A percentile compares a stretch with the other conserved stretches of the same genome.
These are phyloP conservation scores for Anarrhichthys ocellatus DNA, from an alignment of 2,113 vertebrate species.

Conservation along the genomic window DNA sequence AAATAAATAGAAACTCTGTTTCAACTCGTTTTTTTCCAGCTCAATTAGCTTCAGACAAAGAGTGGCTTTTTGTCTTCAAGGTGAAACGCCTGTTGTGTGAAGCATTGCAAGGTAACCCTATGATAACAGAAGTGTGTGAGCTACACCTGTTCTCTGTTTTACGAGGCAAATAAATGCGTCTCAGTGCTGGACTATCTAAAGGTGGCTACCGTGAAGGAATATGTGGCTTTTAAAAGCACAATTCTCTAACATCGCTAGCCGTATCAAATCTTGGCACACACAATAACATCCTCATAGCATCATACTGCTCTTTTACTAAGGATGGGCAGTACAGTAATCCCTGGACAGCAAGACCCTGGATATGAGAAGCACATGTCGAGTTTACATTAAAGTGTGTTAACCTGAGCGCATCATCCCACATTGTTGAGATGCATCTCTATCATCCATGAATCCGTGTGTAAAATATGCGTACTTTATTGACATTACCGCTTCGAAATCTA, in stretches of 20 bases:
- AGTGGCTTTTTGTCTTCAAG: neutral
- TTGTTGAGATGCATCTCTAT: neutral
- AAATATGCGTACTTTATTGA: neutral
- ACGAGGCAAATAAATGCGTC: neutral
- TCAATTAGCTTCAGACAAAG: conserved; percentile 17
- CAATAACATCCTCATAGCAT: neutral
- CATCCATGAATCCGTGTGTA: neutral
- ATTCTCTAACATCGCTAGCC: neutral
- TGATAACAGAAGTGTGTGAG: neutral
- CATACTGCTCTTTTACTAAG: neutral
- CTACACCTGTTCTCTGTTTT: neutral
- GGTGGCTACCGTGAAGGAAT: neutral
- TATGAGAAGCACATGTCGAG: neutral
- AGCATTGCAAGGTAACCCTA: neutral
- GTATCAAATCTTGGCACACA: neutral
- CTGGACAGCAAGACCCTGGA: neutral
- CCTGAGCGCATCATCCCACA: neutral
- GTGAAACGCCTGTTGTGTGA: neutral
- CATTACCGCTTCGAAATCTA: neutral
- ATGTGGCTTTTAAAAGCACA: neutral
- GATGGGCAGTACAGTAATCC: neutral
- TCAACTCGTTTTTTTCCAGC: neutral
- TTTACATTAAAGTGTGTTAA: no score
- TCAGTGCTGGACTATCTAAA: neutral
- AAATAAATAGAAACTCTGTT: neutral